Base-by-base conservation (phyloP, 2,113 vertebrate species). In the Gopherus evgoodei region DNA sequence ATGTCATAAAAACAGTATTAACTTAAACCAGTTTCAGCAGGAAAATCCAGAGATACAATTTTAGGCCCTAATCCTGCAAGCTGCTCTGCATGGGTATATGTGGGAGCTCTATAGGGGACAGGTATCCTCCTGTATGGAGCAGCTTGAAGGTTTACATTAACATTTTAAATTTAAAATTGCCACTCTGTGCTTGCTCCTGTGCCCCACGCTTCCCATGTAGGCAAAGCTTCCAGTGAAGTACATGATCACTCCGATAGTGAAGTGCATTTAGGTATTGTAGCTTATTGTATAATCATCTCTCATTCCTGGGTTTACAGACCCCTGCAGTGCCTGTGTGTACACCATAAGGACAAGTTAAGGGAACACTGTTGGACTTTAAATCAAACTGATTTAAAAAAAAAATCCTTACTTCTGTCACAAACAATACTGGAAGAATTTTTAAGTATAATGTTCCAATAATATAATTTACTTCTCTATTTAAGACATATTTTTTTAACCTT, bases 51-150 rank as follows among this genome's bases (percentile, higher is more conserved):
- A 76, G 4, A 44, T 0, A 42, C 8, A 52, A 2, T 54, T 35
- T 91, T 54, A 87, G 47, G 42, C 5, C 31, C 31, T 25, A 25
- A 1, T 5, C 10, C 29, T 38, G 1, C 38, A 42, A 79, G 50
- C 54, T 59, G 17, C 10, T 81, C 1, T 2, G 16, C 3, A 1
- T 3, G 12, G 50, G 1, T 81, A 11, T 10, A 3, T 75, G 90
- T 85, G 22, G 50, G 57, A 12, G 47, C 76, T 24, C 25, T 44
- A 10, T 53, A 84, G 59, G 87, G 49, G 22, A 35, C 0, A 5
- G 12, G 56, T 25, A 81, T 69, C 8, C 8, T 8, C 22, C 69
- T n/a, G 9, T 21, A 27, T 27, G 25, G 31, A 78, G 42, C 12
- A 16, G 9, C 42, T 80, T 19, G 1, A 52, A 84, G 52, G 21